A percentile compares a stretch with the other conserved stretches of the same genome.
Evolutionary conservation across 2,113 vertebrate species (phyloP).

Genomic region (Siniperca chuatsi): DNA sequence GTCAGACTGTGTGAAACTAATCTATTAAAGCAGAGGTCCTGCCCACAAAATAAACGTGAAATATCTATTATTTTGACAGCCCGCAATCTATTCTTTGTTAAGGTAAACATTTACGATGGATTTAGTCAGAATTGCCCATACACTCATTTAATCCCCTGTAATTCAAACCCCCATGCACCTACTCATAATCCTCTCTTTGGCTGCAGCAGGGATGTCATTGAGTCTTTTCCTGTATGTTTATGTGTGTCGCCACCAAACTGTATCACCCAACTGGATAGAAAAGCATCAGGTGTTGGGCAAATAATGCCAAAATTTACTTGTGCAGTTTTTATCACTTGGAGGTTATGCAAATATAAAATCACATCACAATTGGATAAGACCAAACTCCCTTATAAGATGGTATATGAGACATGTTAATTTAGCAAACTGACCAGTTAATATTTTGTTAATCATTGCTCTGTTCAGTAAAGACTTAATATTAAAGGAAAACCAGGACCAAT

Average conservation of each 20-base stretch:
- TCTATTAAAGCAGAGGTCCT: constrained; percentile 13
- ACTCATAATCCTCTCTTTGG: constrained; percentile 48
- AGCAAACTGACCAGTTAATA: not conserved
- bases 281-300: not conserved
- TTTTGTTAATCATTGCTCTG: not conserved
- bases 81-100: constrained; percentile 17
- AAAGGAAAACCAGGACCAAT: not conserved
- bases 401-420: not conserved
- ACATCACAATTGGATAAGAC: not conserved
- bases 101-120: constrained; percentile 24
- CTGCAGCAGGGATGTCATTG: constrained; percentile 30
- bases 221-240: constrained; percentile 19
- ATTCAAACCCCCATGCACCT: constrained; percentile 35
- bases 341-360: not conserved
- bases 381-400: not conserved
- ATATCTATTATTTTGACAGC: constrained; percentile 14
- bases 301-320: not conserved
- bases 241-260: constrained; percentile 17
- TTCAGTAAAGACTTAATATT: not conserved
- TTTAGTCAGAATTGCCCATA: constrained; percentile 36
- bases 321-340: not conserved
- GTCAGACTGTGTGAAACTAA: not conserved
- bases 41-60: constrained; percentile 8
- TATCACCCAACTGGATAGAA: constrained; percentile 1
- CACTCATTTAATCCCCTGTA: constrained; percentile 52